These are phyloP conservation scores for Hypsopygia costalis DNA, from an alignment of 2,888 invertebrate species.

Conservation along the genomic window DNA sequence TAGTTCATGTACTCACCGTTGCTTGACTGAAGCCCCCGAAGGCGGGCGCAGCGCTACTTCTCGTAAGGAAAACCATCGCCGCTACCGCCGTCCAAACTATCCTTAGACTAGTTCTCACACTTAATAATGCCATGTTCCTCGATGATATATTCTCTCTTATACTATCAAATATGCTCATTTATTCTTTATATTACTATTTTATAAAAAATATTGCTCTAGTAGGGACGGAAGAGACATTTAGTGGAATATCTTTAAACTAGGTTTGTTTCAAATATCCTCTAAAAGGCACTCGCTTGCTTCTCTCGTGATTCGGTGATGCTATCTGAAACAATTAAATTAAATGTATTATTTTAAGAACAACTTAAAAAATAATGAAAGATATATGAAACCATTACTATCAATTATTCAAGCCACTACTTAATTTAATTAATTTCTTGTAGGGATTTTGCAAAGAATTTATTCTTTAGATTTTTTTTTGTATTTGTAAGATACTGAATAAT, in stretches of 20 bases:
- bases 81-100: constrained; percentile 50
- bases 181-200: constrained; percentile 32
- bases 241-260: constrained; percentile 38
- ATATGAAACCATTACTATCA: no score
- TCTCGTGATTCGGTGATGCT: constrained; percentile 39
- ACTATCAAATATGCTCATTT: constrained; percentile 52
- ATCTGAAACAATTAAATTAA: constrained; percentile 56
- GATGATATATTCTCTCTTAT: constrained; percentile 35
- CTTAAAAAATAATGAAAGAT: no score
- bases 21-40: constrained; percentile 66
- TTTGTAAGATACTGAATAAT: no score
- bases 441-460: no score
- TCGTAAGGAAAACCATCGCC: constrained; percentile 51
- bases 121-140: constrained; percentile 53
- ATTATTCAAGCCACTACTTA: no score
- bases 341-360: no score
- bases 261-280: constrained; percentile 38
- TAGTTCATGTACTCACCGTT: constrained; percentile 67
- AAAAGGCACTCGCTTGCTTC: constrained; percentile 34
- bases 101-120: constrained; percentile 56
- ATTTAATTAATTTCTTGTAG: no score
- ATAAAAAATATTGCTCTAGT: constrained; percentile 46
- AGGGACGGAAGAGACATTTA: constrained; percentile 38
- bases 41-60: constrained; percentile 64
- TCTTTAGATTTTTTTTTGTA: no score